Evolutionary conservation across 2,113 vertebrate species (phyloP), one percentile per base, ranked within the genome.

Genomic region (Mionectes macconnelli): DNA sequence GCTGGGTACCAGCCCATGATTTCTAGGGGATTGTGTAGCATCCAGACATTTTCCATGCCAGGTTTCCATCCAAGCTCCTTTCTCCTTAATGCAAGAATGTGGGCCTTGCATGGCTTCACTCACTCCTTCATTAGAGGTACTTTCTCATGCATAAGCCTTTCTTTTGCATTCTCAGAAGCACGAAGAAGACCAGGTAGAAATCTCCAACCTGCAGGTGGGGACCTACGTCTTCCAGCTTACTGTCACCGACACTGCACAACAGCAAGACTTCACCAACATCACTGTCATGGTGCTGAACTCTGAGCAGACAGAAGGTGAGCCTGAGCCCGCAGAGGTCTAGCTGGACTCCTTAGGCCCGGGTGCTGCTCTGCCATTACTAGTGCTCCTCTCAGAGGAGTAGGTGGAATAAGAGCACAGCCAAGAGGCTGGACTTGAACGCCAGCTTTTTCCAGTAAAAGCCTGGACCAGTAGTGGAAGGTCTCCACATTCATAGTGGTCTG

Each of bases 301-400:
- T 19, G 98, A 99, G 69, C 98, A 99, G 96, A 99, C 99, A 9
- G 98, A 98, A 88, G 98, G 99, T 99, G 91, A 98, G 98, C 97
- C 72, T 74, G 37, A 44, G 47, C 44, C n/a, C 33, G 11, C 1
- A 3, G 25, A 16, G 17, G 9, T 14, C 50, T 66, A 24, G 5
- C 57, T 78, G 52, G 40, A 70, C 16, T 37, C 39, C 59, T 24
- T 0, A 3, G 18, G 56, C 55, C 18, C 77, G 55, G 23, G 25
- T 75, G 47, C 67, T 93, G 20, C 24, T 90, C 24, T 77, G 30
- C 35, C 33, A 28, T 75, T 55, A 4, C 14, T 30, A 9, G 18
- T 66, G 39, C 39, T 84, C 14, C 52, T 91, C 30, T 92, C 33
- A 69, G 79, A 68, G 40, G 37, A 30, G 6, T 42, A 4, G 31